Evolutionary conservation across 2,797 vertebrate genomes (phyloP).

Genomic region (Chaetophractus vellerosus): DNA sequence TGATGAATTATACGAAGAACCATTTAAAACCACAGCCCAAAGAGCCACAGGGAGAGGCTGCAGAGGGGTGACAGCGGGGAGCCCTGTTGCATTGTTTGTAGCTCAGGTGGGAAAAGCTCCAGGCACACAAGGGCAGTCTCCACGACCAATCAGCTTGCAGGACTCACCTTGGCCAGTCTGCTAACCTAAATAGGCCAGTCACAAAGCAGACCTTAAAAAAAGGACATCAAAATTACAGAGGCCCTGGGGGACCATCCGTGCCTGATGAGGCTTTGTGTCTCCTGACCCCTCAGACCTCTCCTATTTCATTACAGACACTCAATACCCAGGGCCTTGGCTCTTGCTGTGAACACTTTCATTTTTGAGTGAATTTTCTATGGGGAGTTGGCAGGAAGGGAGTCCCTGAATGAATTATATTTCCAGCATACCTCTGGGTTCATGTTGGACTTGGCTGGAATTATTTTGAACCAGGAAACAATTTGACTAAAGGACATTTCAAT

Average conservation of each 20-base stretch:
- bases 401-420: not conserved
- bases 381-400: not conserved
- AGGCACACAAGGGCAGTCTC: fast-evolving
- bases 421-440: not conserved
- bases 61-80: not conserved
- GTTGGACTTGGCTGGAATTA: not conserved
- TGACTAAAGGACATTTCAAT: not conserved
- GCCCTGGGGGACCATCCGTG: fast-evolving
- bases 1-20: conserved; percentile 46
- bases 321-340: not conserved
- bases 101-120: not conserved
- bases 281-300: not conserved
- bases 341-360: not conserved
- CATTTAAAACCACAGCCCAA: conserved; percentile 41
- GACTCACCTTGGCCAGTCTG: not conserved
- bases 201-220: not conserved
- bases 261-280: fast-evolving
- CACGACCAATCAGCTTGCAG: fast-evolving
- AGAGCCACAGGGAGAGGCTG: not conserved
- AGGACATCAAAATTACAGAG: not conserved
- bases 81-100: fast-evolving
- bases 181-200: not conserved
- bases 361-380: not conserved
- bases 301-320: not conserved
- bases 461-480: conserved; percentile 39